Base-by-base conservation (phyloP, 2,797 vertebrate species). In the Nyctalus aviator region DNA sequence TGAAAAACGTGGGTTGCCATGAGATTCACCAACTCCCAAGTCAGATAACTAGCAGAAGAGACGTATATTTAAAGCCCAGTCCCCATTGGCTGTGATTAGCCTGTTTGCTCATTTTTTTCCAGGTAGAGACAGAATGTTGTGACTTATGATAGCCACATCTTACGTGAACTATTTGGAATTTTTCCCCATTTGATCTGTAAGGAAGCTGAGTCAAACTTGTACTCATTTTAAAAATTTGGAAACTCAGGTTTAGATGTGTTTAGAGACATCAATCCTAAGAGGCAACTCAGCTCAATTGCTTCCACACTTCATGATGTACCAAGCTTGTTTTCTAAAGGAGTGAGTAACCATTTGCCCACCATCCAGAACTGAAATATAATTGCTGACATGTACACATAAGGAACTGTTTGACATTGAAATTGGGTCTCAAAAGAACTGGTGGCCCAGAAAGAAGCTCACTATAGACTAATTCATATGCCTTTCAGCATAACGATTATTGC, bases 171-270 rank as follows among this genome's bases (percentile, higher is more conserved):
- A 57, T 37, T 37, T 82, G 13, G 8, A n/a, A 50, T 55, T 32
- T 62, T n/a, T 32, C 23, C 12, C n/a, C 6, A 59, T 48, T 72
- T 66, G 62, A 55, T 53, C 17, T 66, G 44, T 30, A 35, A 55
- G 30, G 17, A 35, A 76, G 20, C 15, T 46, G 59, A 57, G 62
- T 55, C 46, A 35, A 85, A 37, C 5, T 72, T 41, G 20, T 8
- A 25, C 84, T 79, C 32, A 90, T 37, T 78, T 94, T 20, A 66
- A 90, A 90, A 25, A 85, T 90, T 69, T 44, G 23, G 23, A 84
- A 77, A 72, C 17, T 66, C 35, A 30, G 9, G 18, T 71, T 69
- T 84, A 72, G 53, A 69, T 21, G 32, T 25, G 27, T 59, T 83
- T 71, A 76, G 25, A 78, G 62, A 41, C 30, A 44, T 44, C 27